These are phyloP conservation scores for Nasonia vitripennis DNA, from an alignment of 1,140 invertebrate genomes.

Conservation along the genomic window DNA sequence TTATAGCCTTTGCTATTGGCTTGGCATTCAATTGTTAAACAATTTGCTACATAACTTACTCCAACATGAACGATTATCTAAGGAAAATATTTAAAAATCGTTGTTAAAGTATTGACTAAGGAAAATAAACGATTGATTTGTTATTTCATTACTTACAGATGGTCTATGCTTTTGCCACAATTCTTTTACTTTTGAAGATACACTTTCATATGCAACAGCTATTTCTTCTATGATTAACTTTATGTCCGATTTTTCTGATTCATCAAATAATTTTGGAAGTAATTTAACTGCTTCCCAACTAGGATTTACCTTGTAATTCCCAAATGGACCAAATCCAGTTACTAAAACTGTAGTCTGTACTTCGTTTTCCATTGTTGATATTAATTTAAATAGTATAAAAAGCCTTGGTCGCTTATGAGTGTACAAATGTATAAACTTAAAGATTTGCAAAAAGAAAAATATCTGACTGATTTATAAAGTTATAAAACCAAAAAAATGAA, in stretches of 20 bases:
- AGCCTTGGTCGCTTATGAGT: background rate
- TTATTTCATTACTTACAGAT: slow-evolving; percentile 73
- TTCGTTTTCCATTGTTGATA: slow-evolving; percentile 45
- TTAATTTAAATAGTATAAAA: background rate
- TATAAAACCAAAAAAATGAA: background rate
- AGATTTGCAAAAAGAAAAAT: background rate
- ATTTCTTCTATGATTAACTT: slow-evolving; percentile 79
- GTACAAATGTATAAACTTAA: background rate
- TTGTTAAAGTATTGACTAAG: no score
- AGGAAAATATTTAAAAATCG: background rate
- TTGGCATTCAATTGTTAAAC: slow-evolving; percentile 77
- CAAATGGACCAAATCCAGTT: slow-evolving; percentile 87
- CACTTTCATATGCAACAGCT: slow-evolving; percentile 81
- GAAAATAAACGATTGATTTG: background rate
- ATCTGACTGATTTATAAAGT: background rate
- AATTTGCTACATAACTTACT: slow-evolving; percentile 75
- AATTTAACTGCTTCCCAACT: slow-evolving; percentile 85
- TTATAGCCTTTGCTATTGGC: slow-evolving; percentile 78
- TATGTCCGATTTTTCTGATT: slow-evolving; percentile 71
- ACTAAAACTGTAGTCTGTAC: slow-evolving; percentile 70
- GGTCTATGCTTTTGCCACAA: slow-evolving; percentile 81
- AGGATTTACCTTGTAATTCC: slow-evolving; percentile 80
- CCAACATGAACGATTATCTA: slow-evolving; percentile 82
- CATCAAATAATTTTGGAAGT: slow-evolving; percentile 52
- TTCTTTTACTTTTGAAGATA: slow-evolving; percentile 77